Base-by-base conservation (phyloP, 2,888 invertebrate species). In the Drosophila quinaria region DNA sequence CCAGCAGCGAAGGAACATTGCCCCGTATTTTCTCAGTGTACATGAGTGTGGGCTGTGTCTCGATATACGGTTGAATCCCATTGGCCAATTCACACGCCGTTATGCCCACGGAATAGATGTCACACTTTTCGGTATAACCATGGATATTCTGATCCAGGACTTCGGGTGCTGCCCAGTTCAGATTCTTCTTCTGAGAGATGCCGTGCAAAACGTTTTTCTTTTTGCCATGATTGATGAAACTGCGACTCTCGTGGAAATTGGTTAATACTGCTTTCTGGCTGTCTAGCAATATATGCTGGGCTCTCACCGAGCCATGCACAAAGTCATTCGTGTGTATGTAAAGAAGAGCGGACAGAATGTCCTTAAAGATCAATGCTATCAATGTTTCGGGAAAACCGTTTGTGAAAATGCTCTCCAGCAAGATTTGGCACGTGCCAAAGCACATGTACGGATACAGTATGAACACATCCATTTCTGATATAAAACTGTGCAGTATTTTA, bases 131-230 rank as follows among this genome's bases (percentile, higher is more conserved):
- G 89, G 97, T 96, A 92, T 98, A 98, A 3, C 98, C 98, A 88
- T 94, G 94, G 39, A 97, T 93, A 92, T 97, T 97, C 94, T 98
- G 98, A 92, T 97, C 96, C 42, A 98, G 93, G 10, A 98, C 93
- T 92, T 98, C 98, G 0, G 98, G 98, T 87, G 98, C 98, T 13
- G 98, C 94, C 97, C 98, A 98, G 93, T 97, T 97, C 5, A 98
- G 93, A 73, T 94, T 94, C 17, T 91, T 89, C 41, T 80, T 81
- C 13, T 93, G 94, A 0, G 97, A 97, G 91, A 97, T 95, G 44
- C 95, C 95, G 92, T 97, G 96, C 33, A 98, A 94, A 22, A 94
- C 94, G 72, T 93, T 94, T 81, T 95, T 95, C 90, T 96, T 94
- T 80, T 94, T 94, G 2, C 97, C 97, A 84, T 96, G 95, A 72